These are phyloP conservation scores for Polymixis lichenea DNA, from an alignment of 2,888 invertebrate genomes.

Conservation along the genomic window DNA sequence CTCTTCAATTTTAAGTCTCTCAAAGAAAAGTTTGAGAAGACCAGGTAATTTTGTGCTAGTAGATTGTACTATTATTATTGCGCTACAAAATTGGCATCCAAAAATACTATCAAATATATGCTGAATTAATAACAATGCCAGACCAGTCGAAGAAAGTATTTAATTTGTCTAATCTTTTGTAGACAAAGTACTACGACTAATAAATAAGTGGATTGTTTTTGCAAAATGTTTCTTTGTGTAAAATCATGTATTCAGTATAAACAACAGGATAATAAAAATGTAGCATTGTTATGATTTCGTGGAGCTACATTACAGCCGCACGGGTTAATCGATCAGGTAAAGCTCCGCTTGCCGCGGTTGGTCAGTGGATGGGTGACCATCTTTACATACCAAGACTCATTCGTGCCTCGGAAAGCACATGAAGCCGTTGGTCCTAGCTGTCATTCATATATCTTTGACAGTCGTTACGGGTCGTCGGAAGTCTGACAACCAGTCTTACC, in stretches of 20 bases:
- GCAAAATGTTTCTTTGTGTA: not conserved
- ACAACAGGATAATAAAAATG: not conserved
- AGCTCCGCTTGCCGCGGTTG: no score
- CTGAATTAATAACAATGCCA: not conserved
- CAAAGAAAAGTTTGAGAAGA: slow-evolving; percentile 84
- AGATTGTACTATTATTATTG: not conserved
- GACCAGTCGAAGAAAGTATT: not conserved
- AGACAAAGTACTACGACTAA: no score
- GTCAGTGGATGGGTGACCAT: no score
- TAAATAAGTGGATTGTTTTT: not conserved
- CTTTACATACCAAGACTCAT: no score
- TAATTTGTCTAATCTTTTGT: not conserved
- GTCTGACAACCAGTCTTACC: no score
- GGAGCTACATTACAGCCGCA: no score
- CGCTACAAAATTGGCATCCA: no score
- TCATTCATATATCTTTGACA: no score
- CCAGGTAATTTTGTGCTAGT: slow-evolving; percentile 76
- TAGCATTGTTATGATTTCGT: not conserved
- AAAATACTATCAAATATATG: not conserved
- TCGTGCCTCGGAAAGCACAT: no score
- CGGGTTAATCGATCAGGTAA: no score
- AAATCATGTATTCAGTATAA: not conserved
- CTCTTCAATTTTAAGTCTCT: slow-evolving; percentile 84
- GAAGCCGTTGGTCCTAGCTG: no score
- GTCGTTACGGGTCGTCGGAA: no score